Evolutionary conservation across 2,113 vertebrate genomes (phyloP).

Genomic region (Caretta caretta): DNA sequence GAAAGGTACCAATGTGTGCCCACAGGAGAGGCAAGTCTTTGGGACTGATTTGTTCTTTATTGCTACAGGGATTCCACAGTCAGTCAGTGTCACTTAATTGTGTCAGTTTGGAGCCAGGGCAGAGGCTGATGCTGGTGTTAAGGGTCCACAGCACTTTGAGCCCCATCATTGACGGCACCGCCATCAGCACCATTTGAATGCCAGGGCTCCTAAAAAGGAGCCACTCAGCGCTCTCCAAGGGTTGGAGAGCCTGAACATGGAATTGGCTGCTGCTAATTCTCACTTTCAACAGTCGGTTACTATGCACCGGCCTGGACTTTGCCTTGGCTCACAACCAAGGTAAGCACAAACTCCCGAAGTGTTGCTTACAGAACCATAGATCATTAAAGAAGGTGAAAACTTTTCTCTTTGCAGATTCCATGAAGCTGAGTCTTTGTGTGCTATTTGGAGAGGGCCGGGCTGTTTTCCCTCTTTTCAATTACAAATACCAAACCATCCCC

Average conservation of each 20-base stretch:
- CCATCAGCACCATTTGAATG: neutral
- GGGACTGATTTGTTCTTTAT: neutral
- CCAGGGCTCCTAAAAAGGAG: conserved; percentile 9
- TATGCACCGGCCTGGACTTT: conserved; percentile 17
- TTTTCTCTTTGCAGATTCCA: neutral
- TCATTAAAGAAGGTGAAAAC: conserved; percentile 4
- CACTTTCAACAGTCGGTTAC: conserved; percentile 30
- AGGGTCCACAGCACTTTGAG: neutral
- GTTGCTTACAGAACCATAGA: conserved; percentile 16
- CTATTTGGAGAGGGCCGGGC: neutral
- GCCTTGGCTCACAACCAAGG: conserved; percentile 24
- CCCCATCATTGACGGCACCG: neutral
- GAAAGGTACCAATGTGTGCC: neutral
- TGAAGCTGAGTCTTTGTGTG: neutral
- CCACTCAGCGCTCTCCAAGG: neutral
- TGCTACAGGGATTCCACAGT: neutral
- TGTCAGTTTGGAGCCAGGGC: neutral
- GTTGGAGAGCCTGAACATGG: neutral
- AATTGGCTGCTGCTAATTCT: conserved; percentile 21
- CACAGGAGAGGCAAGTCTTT: neutral
- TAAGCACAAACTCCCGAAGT: conserved; percentile 21
- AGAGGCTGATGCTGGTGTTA: neutral
- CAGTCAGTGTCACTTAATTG: neutral
- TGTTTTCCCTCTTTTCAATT: neutral
- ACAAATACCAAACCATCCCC: neutral